Conservation (phyloP, 2,888 invertebrate species). For the Rhagonycha lutea region DNA sequence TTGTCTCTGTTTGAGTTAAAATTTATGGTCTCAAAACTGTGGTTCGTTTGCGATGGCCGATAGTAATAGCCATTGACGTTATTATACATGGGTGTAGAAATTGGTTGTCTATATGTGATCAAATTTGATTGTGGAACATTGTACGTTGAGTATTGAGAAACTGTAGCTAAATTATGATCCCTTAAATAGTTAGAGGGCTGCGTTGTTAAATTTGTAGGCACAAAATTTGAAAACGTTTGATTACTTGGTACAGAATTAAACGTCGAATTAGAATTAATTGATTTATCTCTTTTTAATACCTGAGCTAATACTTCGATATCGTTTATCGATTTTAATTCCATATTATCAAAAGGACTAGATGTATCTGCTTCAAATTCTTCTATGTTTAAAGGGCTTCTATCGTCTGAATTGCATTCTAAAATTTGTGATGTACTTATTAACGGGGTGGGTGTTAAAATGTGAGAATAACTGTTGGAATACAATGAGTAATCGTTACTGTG, state of each 20-base stretch:
- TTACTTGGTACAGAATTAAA: constrained; percentile 19
- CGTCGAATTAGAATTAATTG: constrained; percentile 11
- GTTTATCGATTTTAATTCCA: constrained; percentile 89
- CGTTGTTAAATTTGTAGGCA: constrained; percentile 23
- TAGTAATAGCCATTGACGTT: constrained; percentile 36
- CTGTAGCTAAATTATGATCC: constrained; percentile 14
- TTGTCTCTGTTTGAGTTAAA: constrained; percentile 19
- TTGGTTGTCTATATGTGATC: constrained; percentile 13
- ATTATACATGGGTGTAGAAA: constrained; percentile 24
- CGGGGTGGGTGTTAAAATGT: constrained; percentile 55
- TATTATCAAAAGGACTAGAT: constrained; percentile 91
- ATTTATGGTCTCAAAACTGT: constrained; percentile 12
- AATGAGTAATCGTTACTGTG: neutral
- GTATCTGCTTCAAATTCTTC: constrained; percentile 91
- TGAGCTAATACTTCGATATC: constrained; percentile 89
- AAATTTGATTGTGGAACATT: constrained; percentile 3
- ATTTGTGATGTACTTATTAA: constrained; percentile 41
- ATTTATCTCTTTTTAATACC: constrained; percentile 61
- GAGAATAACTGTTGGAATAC: constrained; percentile 42
- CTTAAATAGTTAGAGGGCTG: constrained; percentile 29
- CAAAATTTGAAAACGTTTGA: constrained; percentile 24
- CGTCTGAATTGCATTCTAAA: constrained; percentile 34
- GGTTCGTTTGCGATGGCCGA: constrained; percentile 20
- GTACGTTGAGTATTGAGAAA: constrained; percentile 11
- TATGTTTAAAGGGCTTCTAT: constrained; percentile 56